These are phyloP conservation scores for Dicentrarchus labrax DNA, from an alignment of 2,113 vertebrate species.

Conservation along the genomic window DNA sequence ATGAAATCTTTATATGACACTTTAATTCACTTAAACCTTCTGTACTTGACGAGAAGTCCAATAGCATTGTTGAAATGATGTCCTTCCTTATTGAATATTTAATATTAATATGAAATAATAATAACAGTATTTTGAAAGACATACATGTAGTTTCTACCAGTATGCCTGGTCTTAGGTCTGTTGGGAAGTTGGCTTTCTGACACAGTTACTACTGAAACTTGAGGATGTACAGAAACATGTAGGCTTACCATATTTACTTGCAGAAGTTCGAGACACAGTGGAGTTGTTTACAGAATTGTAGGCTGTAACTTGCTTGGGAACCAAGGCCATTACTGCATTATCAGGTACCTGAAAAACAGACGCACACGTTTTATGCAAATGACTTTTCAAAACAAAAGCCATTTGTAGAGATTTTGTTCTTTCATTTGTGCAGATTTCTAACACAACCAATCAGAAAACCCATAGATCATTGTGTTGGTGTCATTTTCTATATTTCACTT, in stretches of 20 bases:
- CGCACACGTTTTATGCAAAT: slow-evolving; percentile 27
- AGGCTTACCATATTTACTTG: slow-evolving; percentile 94
- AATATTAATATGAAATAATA: too few relatives aligned
- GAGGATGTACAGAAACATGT: background rate
- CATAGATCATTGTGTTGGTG: slow-evolving; percentile 38
- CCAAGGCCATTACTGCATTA: slow-evolving; percentile 94
- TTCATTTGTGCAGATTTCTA: slow-evolving; percentile 35
- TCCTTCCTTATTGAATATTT: background rate
- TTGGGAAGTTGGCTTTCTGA: background rate
- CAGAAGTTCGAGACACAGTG: slow-evolving; percentile 95
- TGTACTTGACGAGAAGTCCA: background rate
- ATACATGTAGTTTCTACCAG: background rate
- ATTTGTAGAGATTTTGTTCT: background rate
- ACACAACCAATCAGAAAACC: slow-evolving; percentile 36
- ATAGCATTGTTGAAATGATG: background rate
- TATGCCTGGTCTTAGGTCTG: too few relatives aligned
- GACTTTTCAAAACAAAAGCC: slow-evolving; percentile 3
- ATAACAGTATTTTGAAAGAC: background rate
- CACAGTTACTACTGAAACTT: background rate
- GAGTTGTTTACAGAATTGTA: slow-evolving; percentile 99
- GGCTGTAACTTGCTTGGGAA: slow-evolving; percentile 98
- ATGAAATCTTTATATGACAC: too few relatives aligned
- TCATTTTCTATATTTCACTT: slow-evolving; percentile 55
- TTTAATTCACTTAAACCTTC: too few relatives aligned
- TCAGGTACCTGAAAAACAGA: slow-evolving; percentile 89